Conservation (phyloP, 2,113 vertebrate genomes). For the Oriolus oriolus region DNA sequence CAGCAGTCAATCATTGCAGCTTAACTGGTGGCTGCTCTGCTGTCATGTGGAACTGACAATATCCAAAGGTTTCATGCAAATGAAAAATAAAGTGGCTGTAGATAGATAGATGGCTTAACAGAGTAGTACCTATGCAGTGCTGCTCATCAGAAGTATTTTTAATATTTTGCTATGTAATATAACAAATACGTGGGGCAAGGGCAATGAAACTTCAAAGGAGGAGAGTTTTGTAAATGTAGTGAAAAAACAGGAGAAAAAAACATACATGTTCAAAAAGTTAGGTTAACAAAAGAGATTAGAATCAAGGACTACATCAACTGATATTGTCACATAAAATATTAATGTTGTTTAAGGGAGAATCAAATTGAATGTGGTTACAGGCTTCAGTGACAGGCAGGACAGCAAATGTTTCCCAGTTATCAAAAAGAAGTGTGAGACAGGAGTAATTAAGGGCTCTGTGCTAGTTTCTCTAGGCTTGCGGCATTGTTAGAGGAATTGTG, state of each 20-base stretch:
- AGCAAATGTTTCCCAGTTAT: not conserved
- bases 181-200: not conserved
- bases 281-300: not conserved
- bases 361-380: not conserved
- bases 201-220: not conserved
- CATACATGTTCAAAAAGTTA: not conserved
- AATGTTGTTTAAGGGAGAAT: not conserved
- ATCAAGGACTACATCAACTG: not conserved
- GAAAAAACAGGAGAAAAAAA: not conserved
- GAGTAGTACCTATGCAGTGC: not conserved
- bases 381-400: not conserved
- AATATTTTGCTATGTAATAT: not conserved
- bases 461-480: not conserved
- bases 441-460: not conserved
- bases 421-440: not conserved
- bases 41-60: not conserved
- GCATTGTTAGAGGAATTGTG: not conserved
- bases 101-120: not conserved
- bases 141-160: not conserved
- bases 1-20: not conserved
- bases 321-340: not conserved
- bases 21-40: not conserved
- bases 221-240: not conserved
- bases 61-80: not conserved
- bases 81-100: not conserved